Conservation (phyloP, 1,140 invertebrate species). For the Drosophila biarmipes region DNA sequence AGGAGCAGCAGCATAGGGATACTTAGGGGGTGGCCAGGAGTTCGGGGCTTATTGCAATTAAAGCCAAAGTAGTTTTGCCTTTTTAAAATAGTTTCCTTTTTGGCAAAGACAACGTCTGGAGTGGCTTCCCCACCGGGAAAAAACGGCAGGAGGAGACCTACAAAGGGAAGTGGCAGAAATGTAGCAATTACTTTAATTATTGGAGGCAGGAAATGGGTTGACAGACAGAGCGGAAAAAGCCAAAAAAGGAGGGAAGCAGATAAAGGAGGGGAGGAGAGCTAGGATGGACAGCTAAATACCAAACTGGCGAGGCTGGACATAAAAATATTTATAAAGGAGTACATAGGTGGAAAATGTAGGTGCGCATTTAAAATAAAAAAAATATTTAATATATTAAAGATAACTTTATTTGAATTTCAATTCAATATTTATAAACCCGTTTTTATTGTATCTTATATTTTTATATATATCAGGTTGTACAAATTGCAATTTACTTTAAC, state of each 20-base stretch:
- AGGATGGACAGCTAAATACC: constrained; percentile 30
- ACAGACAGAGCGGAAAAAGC: constrained; percentile 62
- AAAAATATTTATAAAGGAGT: neutral
- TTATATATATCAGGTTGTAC: no score
- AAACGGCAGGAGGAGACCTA: constrained; percentile 25
- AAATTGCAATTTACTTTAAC: no score
- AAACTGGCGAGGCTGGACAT: constrained; percentile 16
- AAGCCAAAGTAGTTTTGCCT: constrained; percentile 81
- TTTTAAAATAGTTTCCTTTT: constrained; percentile 83
- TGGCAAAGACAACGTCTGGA: constrained; percentile 56
- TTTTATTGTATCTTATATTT: no score
- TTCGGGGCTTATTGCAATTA: constrained; percentile 71
- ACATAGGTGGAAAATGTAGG: neutral
- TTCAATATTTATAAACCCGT: no score
- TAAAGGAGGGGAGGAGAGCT: constrained; percentile 15
- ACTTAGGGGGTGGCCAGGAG: constrained; percentile 15
- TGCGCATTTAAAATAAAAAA: neutral
- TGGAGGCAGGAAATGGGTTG: constrained; percentile 80
- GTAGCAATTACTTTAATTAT: constrained; percentile 82
- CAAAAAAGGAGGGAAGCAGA: constrained; percentile 12
- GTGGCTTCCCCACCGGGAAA: constrained; percentile 4
- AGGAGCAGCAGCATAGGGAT: neutral
- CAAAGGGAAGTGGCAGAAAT: constrained; percentile 77
- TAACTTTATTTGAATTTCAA: no score
- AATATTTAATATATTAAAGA: no score